Evolutionary conservation across 1,140 invertebrate genomes (phyloP).

Genomic region (Heliconius hewitsoni): DNA sequence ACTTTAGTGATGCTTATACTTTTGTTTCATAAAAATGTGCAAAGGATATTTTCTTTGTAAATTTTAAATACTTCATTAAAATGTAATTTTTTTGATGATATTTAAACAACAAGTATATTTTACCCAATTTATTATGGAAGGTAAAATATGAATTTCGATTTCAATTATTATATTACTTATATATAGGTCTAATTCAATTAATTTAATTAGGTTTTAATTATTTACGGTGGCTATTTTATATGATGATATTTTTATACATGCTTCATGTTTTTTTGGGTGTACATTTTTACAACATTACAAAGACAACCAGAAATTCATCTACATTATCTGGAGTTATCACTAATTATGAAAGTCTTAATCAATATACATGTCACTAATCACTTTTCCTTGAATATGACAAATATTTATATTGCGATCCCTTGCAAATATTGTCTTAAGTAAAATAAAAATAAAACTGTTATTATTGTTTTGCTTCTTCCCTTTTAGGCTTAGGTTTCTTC

Average conservation of each 20-base stretch:
- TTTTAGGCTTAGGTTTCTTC: not conserved
- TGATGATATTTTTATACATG: not conserved
- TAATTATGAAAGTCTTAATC: not conserved
- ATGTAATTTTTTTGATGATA: slow-evolving; percentile 1
- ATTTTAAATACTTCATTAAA: not conserved
- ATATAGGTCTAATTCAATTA: not conserved
- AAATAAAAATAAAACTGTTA: not conserved
- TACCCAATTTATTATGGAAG: not conserved
- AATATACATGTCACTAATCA: not conserved
- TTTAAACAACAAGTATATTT: not conserved
- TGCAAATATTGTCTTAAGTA: slow-evolving; percentile 2
- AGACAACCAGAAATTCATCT: not conserved
- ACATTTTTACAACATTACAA: not conserved
- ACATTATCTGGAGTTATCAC: not conserved
- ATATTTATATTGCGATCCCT: not conserved
- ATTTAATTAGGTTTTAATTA: not conserved
- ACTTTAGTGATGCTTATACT: not conserved
- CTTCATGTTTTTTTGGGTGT: not conserved
- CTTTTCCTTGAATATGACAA: not conserved
- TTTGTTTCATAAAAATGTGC: not conserved
- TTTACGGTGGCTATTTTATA: not conserved
- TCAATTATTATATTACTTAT: not conserved
- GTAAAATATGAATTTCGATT: not conserved
- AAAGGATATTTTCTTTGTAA: not conserved
- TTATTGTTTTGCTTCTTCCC: not conserved